Base-by-base conservation (phyloP, 2,797 vertebrate genomes). In the Urophycis tenuis region DNA sequence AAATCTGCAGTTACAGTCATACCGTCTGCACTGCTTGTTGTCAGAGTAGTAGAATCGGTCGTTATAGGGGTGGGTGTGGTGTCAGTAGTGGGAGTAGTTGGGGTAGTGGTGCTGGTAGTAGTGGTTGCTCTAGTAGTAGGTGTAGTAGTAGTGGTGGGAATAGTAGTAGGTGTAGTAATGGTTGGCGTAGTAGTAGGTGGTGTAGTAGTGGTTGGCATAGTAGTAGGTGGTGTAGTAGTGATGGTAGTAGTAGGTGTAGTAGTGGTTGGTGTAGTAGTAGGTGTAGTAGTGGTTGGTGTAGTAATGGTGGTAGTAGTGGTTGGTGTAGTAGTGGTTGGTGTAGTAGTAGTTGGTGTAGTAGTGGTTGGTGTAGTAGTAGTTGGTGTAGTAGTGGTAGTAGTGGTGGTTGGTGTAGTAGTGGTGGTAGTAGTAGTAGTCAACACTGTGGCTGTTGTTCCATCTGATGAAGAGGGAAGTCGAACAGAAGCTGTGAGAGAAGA, bases 401-500 rank as follows among this genome's bases (percentile, higher is more conserved):
- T 70, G 17, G 67, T 30, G 5, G 25, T 32, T 31, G 31, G 64
- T 64, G 60, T 25, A 10, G 22, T 30, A 25, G n/a, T 31, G 31
- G 67, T 30, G 64, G n/a, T 31, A 70, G 67, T 70, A 12, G 30
- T 2, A 32, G 69, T 31, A 71, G 69, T 77, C 19, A n/a, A 60
- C 17, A 17, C 17, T n/a, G 5, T 32, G 34, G 49, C 35, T 69
- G 45, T 34, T 45, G 78, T 80, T 86, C 87, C 88, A 83, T 84
- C 80, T 85, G 88, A 83, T 85, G 88, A 79, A 75, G 81, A 72
- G 75, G 82, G 82, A 30, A 81, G 76, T 88, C 76, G 80, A 76
- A 83, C 84, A 85, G 89, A 78, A 81, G 82, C 77, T 90, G 90
- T 87, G 81, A 87, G 87, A 89, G 85, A 90, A 89, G 85, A 88